Base-by-base conservation (phyloP, 64 coral and sea anemone genomes). In the Dendronephthya gigantea region DNA sequence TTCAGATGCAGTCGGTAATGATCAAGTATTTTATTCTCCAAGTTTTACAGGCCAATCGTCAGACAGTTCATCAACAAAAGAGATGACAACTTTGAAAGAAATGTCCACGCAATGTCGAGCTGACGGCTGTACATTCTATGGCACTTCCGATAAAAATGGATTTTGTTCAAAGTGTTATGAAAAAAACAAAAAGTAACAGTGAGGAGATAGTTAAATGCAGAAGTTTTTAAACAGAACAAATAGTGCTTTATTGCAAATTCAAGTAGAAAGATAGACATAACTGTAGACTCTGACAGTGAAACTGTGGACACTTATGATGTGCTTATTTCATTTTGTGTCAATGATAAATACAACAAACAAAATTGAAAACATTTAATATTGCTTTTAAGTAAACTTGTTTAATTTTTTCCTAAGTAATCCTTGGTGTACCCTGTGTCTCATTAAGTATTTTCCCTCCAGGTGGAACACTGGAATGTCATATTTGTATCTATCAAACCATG, bases 401-500 rank as follows among this genome's bases (percentile, higher is more conserved):
- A 96, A 89, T 52, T 87, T 82, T 82, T 89, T 82, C 31, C 91
- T 84, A 1, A 98, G 68, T 45, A 98, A 82, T 45, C 81, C 62
- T 83, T 93, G 83, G 83, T 98, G 82, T 31, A 98, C 92, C 82
- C 56, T 84, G 41, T 98, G 92, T 68, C 91, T 85, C 95, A 98
- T 98, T 50, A 98, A 48, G 39, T 91, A 98, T 52, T 72, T 22
- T 69, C 92, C 92, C 82, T 93, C 89, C 17, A 98, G 48, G 65
- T 98, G 92, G 82, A 98, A 98, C 15, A 98, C 95, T n/a, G 95
- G 95, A 82, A 98, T 98, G 34, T 98, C 92, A 88, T 93, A 90
- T 85, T 82, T 90, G 27, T 98, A 98, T 72, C 89, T 93, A 48
- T 91, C 82, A 76, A 88, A 98, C 95, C 95, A 98, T 62, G 74